Evolutionary conservation across 2,113 vertebrate genomes (phyloP), one percentile per base, ranked within the genome.

Genomic region (Pristiophorus japonicus): DNA sequence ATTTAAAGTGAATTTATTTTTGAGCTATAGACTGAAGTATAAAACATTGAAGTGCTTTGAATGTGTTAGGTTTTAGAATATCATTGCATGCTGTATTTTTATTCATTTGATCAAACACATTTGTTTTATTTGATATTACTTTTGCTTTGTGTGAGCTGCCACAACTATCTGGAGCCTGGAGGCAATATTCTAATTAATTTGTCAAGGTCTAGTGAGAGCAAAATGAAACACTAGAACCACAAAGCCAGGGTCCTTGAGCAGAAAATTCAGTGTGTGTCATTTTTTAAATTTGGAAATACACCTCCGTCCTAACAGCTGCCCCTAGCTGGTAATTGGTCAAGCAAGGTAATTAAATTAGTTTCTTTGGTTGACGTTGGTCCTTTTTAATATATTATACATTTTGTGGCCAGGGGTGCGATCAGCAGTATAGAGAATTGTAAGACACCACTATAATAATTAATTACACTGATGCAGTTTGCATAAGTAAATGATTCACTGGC

Each of bases 141-240:
- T 94, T 94, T 51, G 70, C 27, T 67, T 94, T 73, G 42, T 47
- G 38, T 94, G 93, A 45, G 66, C 42, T 47, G 24, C 24, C 70
- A 30, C 47, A 67, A 51, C 66, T 92, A 47, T 30, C 65, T 34
- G 66, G 63, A 51, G 42, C 45, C 66, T 51, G 42, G 66, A 51
- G 93, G 66, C 42, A 70, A 27, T 73, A 94, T 70, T 94, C 93
- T 94, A 94, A 47, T 94, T 94, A 67, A 94, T 94, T 94, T 94
- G 93, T 94, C 93, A 94, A 70, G 63, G 66, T 94, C 93, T 51
- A 14, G 22, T 45, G 92, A 94, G 38, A 94, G 67, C 63, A 45
- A 91, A 91, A 63, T 91, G 55, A 91, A 67, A 94, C 65, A 67
- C 45, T 94, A 16, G 14, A 47, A 47, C 47, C 93, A 94, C 42